These are phyloP conservation scores for Pelobates fuscus DNA, from an alignment of 2,113 vertebrate species.

Conservation along the genomic window DNA sequence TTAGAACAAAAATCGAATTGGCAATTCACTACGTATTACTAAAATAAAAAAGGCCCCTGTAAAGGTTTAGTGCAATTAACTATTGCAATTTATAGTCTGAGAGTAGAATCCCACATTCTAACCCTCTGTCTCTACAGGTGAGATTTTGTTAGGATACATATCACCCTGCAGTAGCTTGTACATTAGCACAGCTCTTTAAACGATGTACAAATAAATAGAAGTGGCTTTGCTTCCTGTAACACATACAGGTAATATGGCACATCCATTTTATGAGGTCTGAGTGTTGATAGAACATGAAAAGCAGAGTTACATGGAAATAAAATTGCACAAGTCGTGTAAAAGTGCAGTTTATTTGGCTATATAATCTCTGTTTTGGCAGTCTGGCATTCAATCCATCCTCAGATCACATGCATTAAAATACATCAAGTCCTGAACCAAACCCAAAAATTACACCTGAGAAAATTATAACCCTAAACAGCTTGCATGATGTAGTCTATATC, in stretches of 20 bases:
- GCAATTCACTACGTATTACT: too few relatives aligned
- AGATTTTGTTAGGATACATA: too few relatives aligned
- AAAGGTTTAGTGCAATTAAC: too few relatives aligned
- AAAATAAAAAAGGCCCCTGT: too few relatives aligned
- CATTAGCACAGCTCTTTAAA: conserved; percentile 14
- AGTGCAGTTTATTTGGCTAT: conserved; percentile 48
- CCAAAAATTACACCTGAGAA: conserved; percentile 40
- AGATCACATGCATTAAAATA: conserved; percentile 44
- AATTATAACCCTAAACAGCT: conserved; percentile 24
- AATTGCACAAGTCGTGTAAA: conserved; percentile 48
- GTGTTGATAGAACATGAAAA: conserved; percentile 47
- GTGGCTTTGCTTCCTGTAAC: conserved; percentile 27
- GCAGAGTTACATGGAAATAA: conserved; percentile 41
- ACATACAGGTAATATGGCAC: conserved; percentile 36
- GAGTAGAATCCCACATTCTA: too few relatives aligned
- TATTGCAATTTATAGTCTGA: too few relatives aligned
- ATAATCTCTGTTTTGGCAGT: conserved; percentile 48
- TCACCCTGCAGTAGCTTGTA: background rate
- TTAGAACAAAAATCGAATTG: too few relatives aligned
- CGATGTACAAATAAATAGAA: conserved; percentile 20
- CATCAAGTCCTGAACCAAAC: conserved; percentile 31
- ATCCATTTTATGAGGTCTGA: conserved; percentile 45
- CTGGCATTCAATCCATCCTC: conserved; percentile 25
- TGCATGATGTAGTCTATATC: conserved; percentile 6
- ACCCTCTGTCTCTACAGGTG: too few relatives aligned